A percentile compares a stretch with the other conserved stretches of the same genome.
These are phyloP conservation scores for Asbolus verrucosus DNA, from an alignment of 1,140 invertebrate genomes.

Conservation along the genomic window DNA sequence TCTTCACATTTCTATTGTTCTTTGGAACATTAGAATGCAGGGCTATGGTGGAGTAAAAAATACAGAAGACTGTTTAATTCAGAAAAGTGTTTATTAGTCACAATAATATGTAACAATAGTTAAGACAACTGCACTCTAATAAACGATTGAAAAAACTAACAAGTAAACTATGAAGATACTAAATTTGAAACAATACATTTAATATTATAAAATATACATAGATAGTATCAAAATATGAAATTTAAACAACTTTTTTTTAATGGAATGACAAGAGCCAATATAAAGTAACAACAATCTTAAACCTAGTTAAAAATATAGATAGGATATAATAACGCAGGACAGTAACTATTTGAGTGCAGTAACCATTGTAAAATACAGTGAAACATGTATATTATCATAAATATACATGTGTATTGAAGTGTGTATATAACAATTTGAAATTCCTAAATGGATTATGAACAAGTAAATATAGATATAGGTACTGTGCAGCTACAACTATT, in stretches of 20 bases:
- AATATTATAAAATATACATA: conserved; percentile 54
- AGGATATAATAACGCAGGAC: conserved; percentile 37
- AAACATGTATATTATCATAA: conserved; percentile 39
- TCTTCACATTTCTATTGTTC: too few relatives aligned
- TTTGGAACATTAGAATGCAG: too few relatives aligned
- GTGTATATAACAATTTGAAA: conserved; percentile 59
- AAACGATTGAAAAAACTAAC: conserved; percentile 43
- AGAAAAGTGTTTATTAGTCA: conserved; percentile 63
- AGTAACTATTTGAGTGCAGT: conserved; percentile 51
- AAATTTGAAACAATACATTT: conserved; percentile 45
- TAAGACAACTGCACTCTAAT: conserved; percentile 59
- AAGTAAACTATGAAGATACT: conserved; percentile 42
- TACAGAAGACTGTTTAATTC: conserved; percentile 48
- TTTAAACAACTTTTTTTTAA: conserved; percentile 50
- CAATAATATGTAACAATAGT: conserved; percentile 62
- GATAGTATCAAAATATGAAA: conserved; percentile 56
- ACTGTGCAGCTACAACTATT: conserved; percentile 59
- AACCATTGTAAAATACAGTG: conserved; percentile 57
- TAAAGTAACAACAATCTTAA: conserved; percentile 42
- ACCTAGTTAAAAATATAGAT: conserved; percentile 45
- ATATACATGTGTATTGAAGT: conserved; percentile 54
- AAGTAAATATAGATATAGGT: conserved; percentile 60
- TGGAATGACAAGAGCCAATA: conserved; percentile 55
- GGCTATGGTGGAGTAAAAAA: conserved; percentile 5
- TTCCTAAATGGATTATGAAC: conserved; percentile 57